A percentile compares a stretch with the other conserved stretches of the same genome.
Evolutionary conservation across 2,113 vertebrate species (phyloP).

Genomic region (Riparia riparia): DNA sequence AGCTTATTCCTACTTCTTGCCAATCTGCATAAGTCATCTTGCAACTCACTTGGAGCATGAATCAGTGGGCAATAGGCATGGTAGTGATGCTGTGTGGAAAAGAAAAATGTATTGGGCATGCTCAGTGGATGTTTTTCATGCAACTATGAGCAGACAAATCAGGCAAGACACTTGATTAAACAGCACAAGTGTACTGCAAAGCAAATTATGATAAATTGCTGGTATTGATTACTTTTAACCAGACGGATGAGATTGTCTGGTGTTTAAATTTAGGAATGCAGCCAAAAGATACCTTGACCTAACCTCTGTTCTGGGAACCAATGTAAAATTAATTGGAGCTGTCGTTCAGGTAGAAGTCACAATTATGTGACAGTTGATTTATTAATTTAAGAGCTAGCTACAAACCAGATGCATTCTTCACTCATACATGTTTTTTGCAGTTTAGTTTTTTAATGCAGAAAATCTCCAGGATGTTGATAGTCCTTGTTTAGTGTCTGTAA

Average conservation of each 20-base stretch:
- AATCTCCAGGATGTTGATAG: background rate
- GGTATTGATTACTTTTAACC: conserved; percentile 60
- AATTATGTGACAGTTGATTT: conserved; percentile 58
- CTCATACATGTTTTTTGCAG: background rate
- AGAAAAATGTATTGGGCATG: background rate
- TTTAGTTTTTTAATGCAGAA: background rate
- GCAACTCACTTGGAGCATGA: background rate
- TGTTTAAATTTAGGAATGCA: conserved; percentile 55
- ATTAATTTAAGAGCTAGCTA: conserved; percentile 43
- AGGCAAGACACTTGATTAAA: conserved; percentile 45
- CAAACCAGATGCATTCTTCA: background rate
- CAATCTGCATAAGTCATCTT: background rate
- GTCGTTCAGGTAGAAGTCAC: conserved; percentile 37
- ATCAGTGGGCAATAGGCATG: background rate
- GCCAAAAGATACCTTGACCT: conserved; percentile 66
- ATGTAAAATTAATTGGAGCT: conserved; percentile 58
- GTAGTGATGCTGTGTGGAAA: background rate
- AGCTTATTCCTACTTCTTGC: background rate
- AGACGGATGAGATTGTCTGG: background rate
- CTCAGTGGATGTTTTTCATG: conserved; percentile 9
- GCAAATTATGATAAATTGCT: conserved; percentile 53
- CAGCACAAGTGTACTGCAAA: background rate
- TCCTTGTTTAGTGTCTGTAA: background rate
- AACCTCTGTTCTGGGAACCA: conserved; percentile 33
- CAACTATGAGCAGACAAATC: conserved; percentile 52